Conservation (phyloP, 2,797 vertebrate species). For the Nannoperca australis region DNA sequence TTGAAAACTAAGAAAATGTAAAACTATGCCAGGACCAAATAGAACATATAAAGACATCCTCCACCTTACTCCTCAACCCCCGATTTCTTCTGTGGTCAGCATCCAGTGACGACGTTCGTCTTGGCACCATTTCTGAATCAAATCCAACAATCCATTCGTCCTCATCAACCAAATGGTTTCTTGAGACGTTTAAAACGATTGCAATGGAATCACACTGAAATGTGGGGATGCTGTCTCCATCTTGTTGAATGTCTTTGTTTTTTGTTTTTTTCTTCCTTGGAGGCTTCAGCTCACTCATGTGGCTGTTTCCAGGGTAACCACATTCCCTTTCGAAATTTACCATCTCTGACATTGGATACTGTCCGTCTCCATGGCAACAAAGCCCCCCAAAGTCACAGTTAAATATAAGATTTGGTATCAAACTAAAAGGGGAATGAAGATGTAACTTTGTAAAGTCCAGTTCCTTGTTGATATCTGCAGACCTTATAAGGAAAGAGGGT, state of each 20-base stretch:
- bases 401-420: conserved; percentile 59
- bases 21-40: not conserved
- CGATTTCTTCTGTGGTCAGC: conserved; percentile 16
- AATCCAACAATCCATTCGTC: conserved; percentile 16
- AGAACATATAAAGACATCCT: not conserved
- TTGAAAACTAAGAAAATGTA: conserved; percentile 9
- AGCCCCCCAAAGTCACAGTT: conserved; percentile 62
- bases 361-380: conserved; percentile 81
- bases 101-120: not conserved
- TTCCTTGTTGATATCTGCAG: conserved; percentile 5
- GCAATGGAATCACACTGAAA: no score
- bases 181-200: conserved; percentile 29
- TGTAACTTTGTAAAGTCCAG: conserved; percentile 27
- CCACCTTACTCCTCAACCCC: conserved; percentile 10
- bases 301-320: conserved; percentile 85
- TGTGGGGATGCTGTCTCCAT: conserved; percentile 37
- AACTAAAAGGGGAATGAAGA: conserved; percentile 45
- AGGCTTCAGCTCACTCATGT: conserved; percentile 66
- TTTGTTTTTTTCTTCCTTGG: conserved; percentile 41
- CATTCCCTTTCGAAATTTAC: conserved; percentile 73
- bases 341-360: conserved; percentile 77
- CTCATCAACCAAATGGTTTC: conserved; percentile 18
- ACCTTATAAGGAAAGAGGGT: not conserved
- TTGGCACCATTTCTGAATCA: conserved; percentile 3
- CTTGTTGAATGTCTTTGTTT: conserved; percentile 40